phyloP scores from a whole-genome alignment of 1,140 invertebrate genomes.

The Drosophila takahashii region DNA sequence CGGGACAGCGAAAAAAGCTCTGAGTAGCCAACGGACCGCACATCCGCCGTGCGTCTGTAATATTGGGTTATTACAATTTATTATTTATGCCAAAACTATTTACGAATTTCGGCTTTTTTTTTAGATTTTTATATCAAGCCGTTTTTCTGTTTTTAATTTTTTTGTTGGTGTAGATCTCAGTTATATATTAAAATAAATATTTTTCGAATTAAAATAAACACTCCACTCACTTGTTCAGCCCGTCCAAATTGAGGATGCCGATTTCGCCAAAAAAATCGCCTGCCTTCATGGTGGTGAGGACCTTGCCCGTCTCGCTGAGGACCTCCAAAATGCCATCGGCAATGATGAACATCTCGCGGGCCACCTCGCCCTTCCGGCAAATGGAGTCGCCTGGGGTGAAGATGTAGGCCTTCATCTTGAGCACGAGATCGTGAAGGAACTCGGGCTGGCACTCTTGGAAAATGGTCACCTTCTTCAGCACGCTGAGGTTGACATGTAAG shows the following conservation, averaged over 20 bases:
- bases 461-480: conserved; percentile 95
- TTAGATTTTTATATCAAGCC: too few relatives aligned
- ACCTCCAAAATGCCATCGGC: conserved; percentile 98
- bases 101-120: too few relatives aligned
- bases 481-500: conserved; percentile 97
- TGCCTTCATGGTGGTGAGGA: conserved; percentile 97
- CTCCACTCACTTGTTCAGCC: conserved; percentile 93
- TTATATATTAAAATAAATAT: too few relatives aligned
- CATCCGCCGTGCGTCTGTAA: conserved; percentile 97
- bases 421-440: conserved; percentile 97
- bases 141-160: too few relatives aligned
- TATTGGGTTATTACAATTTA: conserved; percentile 87
- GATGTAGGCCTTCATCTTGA: conserved; percentile 99
- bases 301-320: conserved; percentile 95
- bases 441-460: conserved; percentile 98
- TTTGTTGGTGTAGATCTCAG: too few relatives aligned
- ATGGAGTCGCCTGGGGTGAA: conserved; percentile 98
- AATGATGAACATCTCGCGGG: conserved; percentile 99
- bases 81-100: too few relatives aligned
- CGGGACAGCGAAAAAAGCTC: conserved; percentile 97
- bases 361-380: conserved; percentile 96
- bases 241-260: conserved; percentile 97
- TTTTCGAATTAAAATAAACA: too few relatives aligned
- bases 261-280: conserved; percentile 99
- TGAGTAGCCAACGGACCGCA: conserved; percentile 97